Base-by-base conservation (phyloP, 1,140 invertebrate genomes). In the Aricia agestis region DNA sequence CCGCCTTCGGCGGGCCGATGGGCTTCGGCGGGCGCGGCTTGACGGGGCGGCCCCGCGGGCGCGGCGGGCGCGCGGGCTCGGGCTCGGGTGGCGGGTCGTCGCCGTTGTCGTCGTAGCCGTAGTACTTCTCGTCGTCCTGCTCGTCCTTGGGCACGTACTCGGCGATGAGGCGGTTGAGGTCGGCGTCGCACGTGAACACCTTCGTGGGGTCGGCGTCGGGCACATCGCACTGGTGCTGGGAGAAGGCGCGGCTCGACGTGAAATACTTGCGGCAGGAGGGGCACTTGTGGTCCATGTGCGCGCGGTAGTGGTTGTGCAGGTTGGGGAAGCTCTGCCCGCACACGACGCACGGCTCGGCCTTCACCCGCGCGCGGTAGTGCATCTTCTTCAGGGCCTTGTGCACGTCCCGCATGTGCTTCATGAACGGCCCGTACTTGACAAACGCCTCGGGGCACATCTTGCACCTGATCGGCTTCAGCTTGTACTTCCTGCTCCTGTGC, bases 271-370 rank as follows among this genome's bases (percentile, higher is more conserved):
- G 69, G 67, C 92, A 92, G 4, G 66, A 45, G 9, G 78, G 79
- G 65, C 92, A 92, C 57, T 85, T 83, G 70, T 92, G 89, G 59
- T 82, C 79, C 59, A 92, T 52, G 70, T 92, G 92, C 5, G 86
- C 86, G 6, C 89, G 82, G 69, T 92, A 92, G 74, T 92, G 92
- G 52, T 92, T 91, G 77, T 92, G 89, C 13, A 92, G 74, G 70
- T 92, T 92, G 5, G 88, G 84, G 70, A 92, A 92, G 5, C 82
- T 72, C n/a, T 84, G 86, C 0, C 86, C 81, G 68, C 92, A 92
- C 0, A 92, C 84, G 0, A 86, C 79, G 71, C 92, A 92, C 7
- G 72, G 76, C 52, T 92, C 90, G 0, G 87, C 78, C 74, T 82
- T 88, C 11, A 90, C 84, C 0, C 76, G 74, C 5, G 87, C 78